Conservation (phyloP, 2,888 invertebrate species). For the Agrotis exclamationis region DNA sequence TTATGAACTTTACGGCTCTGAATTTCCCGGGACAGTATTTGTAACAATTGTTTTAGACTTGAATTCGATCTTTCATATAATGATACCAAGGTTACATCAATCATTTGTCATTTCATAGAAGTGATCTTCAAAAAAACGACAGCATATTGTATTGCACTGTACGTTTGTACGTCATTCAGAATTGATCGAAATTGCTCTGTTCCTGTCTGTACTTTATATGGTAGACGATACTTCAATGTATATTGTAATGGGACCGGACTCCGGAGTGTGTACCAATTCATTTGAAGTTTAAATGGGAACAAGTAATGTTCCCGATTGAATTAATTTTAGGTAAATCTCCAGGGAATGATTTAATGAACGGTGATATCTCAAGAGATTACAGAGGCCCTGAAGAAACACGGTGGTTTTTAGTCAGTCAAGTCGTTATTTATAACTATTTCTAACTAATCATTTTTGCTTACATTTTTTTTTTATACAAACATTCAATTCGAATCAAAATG, state of each 20-base stretch:
- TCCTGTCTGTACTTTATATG: conserved; percentile 28
- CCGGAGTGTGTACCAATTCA: no score
- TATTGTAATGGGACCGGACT: neutral
- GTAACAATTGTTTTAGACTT: neutral
- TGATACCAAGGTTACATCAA: conserved; percentile 44
- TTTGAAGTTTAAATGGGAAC: neutral
- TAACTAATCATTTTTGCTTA: no score
- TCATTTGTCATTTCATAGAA: conserved; percentile 27
- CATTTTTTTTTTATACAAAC: no score
- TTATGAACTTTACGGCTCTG: no score
- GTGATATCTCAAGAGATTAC: no score
- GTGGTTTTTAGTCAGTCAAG: no score
- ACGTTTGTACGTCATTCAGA: conserved; percentile 36
- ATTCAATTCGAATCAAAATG: no score
- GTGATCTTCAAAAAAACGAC: conserved; percentile 24
- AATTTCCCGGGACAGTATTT: no score
- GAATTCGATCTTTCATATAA: conserved; percentile 21
- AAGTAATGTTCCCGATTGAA: neutral
- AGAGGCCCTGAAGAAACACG: no score
- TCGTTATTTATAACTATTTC: no score
- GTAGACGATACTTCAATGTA: neutral
- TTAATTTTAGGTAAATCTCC: no score
- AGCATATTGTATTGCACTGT: conserved; percentile 33
- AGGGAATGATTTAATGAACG: no score
- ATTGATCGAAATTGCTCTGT: conserved; percentile 35